These are phyloP conservation scores for Ichneumoninae sp. DNA, from an alignment of 2,888 invertebrate genomes.

Conservation along the genomic window DNA sequence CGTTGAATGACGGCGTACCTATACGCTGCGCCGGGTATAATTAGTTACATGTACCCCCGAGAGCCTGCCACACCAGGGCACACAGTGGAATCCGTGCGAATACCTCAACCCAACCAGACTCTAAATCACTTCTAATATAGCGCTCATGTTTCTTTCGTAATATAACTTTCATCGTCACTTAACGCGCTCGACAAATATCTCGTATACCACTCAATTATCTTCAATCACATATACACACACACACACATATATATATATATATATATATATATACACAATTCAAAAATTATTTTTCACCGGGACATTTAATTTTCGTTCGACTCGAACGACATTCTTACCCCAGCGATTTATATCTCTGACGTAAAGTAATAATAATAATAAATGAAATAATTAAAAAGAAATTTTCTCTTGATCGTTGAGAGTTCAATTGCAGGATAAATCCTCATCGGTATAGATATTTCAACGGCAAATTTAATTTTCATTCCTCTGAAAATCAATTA, in stretches of 20 bases:
- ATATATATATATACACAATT: background rate
- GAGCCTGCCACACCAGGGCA: background rate
- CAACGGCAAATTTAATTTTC: background rate
- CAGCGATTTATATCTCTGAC: background rate
- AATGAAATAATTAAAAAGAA: too few relatives aligned
- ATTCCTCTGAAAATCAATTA: background rate
- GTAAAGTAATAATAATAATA: background rate
- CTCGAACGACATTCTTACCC: background rate
- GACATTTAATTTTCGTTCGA: background rate
- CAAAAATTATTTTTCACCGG: too few relatives aligned
- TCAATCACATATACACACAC: background rate
- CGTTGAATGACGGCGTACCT: constrained; percentile 46
- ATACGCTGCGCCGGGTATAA: constrained; percentile 39
- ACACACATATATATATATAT: too few relatives aligned
- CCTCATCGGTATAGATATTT: background rate
- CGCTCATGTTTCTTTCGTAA: constrained; percentile 42
- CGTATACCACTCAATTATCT: constrained; percentile 14
- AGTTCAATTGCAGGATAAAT: background rate
- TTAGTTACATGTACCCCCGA: constrained; percentile 33
- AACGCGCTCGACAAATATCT: constrained; percentile 8
- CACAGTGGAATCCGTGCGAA: constrained; percentile 30
- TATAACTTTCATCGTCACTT: constrained; percentile 46
- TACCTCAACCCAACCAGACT: constrained; percentile 26
- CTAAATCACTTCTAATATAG: constrained; percentile 42
- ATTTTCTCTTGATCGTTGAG: background rate